Base-by-base conservation (phyloP, 2,888 invertebrate species). In the Bellardia pandia region DNA sequence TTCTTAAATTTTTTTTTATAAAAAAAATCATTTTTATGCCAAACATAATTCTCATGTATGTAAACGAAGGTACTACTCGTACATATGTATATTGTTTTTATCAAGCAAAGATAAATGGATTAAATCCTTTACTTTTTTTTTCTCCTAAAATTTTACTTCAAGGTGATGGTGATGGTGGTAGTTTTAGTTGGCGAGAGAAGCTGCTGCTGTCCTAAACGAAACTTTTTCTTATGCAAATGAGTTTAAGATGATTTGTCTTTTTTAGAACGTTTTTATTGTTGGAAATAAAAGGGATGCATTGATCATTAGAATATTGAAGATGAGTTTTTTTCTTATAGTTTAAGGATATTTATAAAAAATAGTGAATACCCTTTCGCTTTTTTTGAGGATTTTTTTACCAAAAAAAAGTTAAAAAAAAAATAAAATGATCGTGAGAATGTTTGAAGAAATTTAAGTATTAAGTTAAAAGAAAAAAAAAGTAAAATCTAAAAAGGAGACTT, bases 281-380 rank as follows among this genome's bases (percentile, higher is more conserved):
- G 4, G 13, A 0, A 64, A 83, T 62, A 77, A 85, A 79, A 74
- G 78, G 79, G 79, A 79, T 80, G 85, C 79, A 75, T 45, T 45
- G 85, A 85, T 75, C 79, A 80, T 76, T 85, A 75, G 74, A 80
- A 69, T 69, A 79, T 62, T 75, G 79, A 69, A 79, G 79, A 85
- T 79, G 75, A 62, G 80, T 88, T 88, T 23, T 88, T 91, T 91
- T 91, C 90, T 90, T 90, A 84, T 89, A 86, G 89, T 88, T 90
- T 89, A 89, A 90, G 88, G 89, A 88, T 90, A 90, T 91, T 92
- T 88, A 90, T 87, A 91, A 91, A 91, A 91, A 90, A 87, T 89
- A 87, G 86, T 90, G 88, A 91, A 85, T 62, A 92, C 92, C 92
- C 91, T 91, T 91, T 90, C 89, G 85, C 83, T 90, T 91, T 82